Evolutionary conservation across 2,797 vertebrate species (phyloP).

Genomic region (Scyliorhinus canicula): DNA sequence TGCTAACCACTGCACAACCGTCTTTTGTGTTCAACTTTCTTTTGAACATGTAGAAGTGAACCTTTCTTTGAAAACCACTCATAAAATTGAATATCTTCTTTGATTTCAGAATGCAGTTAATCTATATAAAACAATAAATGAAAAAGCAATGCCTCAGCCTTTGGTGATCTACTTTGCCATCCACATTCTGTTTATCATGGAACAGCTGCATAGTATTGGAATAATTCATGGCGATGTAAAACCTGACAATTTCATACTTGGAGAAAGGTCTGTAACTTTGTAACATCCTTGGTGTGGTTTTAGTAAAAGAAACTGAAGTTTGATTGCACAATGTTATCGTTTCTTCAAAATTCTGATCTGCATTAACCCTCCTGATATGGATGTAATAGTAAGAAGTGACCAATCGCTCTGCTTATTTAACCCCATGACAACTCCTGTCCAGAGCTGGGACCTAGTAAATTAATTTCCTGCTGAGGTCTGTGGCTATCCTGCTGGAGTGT

Average conservation of each 20-base stretch:
- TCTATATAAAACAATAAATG: slow-evolving; percentile 69
- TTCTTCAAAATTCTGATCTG: background rate
- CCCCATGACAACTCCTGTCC: background rate
- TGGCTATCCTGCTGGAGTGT: background rate
- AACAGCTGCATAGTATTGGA: slow-evolving; percentile 68
- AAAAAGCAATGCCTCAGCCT: slow-evolving; percentile 80
- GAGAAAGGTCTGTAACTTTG: slow-evolving; percentile 64
- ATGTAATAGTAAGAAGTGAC: background rate
- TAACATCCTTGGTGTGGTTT: background rate
- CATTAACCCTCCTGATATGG: background rate
- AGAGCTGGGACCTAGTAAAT: background rate
- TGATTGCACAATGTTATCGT: background rate
- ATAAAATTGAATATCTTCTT: slow-evolving; percentile 5
- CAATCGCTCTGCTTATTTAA: background rate
- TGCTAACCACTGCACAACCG: too few relatives aligned
- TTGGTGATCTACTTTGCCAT: slow-evolving; percentile 75
- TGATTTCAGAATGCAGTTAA: slow-evolving; percentile 75
- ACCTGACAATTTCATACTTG: slow-evolving; percentile 88
- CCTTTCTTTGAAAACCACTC: background rate
- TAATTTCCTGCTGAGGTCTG: background rate
- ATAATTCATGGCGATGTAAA: slow-evolving; percentile 92
- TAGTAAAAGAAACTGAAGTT: background rate
- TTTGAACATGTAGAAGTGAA: background rate
- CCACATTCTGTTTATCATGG: slow-evolving; percentile 79
- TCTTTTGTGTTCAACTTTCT: too few relatives aligned